A percentile compares a stretch with the other conserved stretches of the same genome.
These are phyloP conservation scores for Lonchura striata DNA, from an alignment of 2,113 vertebrate species.

Conservation along the genomic window DNA sequence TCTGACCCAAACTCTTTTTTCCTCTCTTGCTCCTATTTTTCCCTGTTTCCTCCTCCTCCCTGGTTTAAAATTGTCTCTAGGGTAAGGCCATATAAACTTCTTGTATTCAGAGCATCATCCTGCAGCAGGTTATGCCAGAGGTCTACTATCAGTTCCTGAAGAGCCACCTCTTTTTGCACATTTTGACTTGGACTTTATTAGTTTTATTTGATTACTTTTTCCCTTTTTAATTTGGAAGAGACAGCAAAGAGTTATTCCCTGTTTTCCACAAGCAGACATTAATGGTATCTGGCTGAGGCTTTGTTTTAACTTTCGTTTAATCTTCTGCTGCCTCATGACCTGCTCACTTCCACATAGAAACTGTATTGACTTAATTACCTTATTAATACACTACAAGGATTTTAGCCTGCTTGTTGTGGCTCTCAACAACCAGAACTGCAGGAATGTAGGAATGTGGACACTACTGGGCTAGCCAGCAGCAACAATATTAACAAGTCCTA, in stretches of 20 bases:
- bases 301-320: neutral
- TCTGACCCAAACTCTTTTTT: neutral
- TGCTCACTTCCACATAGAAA: neutral
- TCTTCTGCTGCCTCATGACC: neutral
- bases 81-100: neutral
- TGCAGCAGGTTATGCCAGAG: neutral
- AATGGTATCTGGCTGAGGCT: neutral
- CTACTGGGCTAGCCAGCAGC: neutral
- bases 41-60: neutral
- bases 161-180: neutral
- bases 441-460: neutral
- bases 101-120: neutral
- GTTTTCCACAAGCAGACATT: neutral
- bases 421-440: neutral
- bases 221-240: neutral
- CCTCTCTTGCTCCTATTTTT: fast-evolving
- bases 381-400: neutral
- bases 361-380: neutral
- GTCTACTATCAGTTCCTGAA: neutral
- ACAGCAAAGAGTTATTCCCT: neutral
- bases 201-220: neutral
- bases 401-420: neutral
- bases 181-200: neutral
- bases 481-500: neutral
- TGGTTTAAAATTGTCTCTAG: neutral